phyloP scores from a whole-genome alignment of 2,113 vertebrate genomes.

The Alethe diademata region DNA sequence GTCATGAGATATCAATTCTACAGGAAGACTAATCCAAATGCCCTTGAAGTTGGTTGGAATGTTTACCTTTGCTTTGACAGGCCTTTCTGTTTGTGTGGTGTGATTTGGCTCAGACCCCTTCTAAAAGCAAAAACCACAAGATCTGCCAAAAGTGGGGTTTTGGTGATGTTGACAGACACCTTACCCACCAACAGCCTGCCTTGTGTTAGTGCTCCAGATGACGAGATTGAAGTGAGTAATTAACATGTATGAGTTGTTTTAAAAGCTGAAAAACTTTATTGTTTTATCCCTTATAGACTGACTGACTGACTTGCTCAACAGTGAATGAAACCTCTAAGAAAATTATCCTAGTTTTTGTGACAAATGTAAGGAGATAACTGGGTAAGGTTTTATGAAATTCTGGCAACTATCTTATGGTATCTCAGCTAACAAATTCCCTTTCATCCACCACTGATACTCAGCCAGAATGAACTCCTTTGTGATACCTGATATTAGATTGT shows the following conservation, averaged over 20 bases:
- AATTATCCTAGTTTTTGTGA: not conserved
- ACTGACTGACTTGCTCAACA: not conserved
- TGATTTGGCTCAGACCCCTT: not conserved
- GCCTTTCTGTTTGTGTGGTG: not conserved
- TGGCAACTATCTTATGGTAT: not conserved
- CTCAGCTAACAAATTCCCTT: not conserved
- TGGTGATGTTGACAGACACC: not conserved
- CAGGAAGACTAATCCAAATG: not conserved
- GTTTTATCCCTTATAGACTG: not conserved
- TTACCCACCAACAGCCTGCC: not conserved
- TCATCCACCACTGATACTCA: not conserved
- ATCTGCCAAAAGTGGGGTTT: not conserved
- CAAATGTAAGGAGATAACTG: not conserved
- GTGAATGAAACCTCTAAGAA: not conserved
- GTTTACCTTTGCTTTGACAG: not conserved
- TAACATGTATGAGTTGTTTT: not conserved
- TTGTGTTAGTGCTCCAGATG: not conserved
- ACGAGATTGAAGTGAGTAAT: not conserved
- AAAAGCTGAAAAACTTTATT: not conserved
- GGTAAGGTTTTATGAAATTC: not conserved
- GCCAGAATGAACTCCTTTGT: not conserved
- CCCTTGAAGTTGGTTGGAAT: not conserved
- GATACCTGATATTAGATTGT: not conserved
- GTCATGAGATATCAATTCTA: not conserved
- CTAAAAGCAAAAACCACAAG: not conserved